Conservation (phyloP, 2,113 vertebrate genomes). For the Miniopterus natalensis region DNA sequence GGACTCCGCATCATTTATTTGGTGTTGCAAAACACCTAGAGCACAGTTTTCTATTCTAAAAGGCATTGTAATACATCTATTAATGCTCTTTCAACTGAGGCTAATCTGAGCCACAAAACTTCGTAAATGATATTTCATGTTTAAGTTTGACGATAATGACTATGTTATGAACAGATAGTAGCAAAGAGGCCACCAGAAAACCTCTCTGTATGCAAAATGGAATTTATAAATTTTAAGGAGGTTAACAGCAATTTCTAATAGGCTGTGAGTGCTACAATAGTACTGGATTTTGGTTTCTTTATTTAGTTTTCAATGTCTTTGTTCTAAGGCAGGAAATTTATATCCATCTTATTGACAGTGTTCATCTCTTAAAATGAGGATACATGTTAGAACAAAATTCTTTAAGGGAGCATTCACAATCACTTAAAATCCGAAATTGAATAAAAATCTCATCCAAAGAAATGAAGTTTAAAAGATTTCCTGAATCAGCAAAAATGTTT, state of each 20-base stretch:
- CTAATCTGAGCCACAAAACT: conserved; percentile 3
- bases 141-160: not conserved
- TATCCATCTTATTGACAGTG: not conserved
- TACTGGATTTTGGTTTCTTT: not conserved
- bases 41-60: not conserved
- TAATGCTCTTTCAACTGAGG: not conserved
- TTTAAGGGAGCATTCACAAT: not conserved
- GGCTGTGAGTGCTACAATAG: not conserved
- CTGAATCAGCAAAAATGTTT: not conserved
- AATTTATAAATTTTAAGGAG: not conserved
- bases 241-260: not conserved
- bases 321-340: not conserved
- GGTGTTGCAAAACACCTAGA: not conserved
- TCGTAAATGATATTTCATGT: not conserved
- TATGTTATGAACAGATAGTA: not conserved
- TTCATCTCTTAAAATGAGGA: not conserved
- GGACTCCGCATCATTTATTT: not conserved
- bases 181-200: not conserved
- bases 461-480: not conserved
- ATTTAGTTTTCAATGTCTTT: conserved; percentile 18
- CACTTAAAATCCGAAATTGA: not conserved
- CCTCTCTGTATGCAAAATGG: not conserved
- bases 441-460: conserved; percentile 1
- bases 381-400: not conserved
- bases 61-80: not conserved